Conservation (phyloP, 92 coral and sea anemone species). For the Porites evermanni region DNA sequence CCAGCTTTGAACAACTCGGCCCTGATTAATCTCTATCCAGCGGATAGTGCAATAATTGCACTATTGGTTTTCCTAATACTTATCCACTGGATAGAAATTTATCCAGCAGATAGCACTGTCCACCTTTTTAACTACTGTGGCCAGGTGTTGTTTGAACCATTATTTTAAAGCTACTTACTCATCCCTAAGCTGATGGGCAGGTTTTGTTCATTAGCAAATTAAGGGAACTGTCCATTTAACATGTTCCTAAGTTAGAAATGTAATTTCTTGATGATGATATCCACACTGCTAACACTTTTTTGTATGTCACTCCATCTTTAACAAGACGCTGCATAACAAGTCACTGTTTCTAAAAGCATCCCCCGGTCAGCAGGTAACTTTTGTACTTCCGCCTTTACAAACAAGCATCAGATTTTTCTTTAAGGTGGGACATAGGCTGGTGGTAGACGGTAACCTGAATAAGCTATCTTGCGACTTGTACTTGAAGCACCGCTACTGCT, state of each 20-base stretch:
- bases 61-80: too few species aligned
- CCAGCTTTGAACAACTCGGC: too few species aligned
- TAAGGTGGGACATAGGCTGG: slow-evolving; percentile 99
- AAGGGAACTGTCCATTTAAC: not conserved
- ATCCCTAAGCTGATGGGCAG: not conserved
- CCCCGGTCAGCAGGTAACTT: not conserved
- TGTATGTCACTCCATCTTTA: not conserved
- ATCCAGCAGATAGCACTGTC: too few species aligned
- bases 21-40: too few species aligned
- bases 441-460: slow-evolving; percentile 96
- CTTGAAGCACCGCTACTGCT: slow-evolving; percentile 60
- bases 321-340: not conserved
- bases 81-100: too few species aligned
- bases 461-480: slow-evolving; percentile 66
- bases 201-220: not conserved
- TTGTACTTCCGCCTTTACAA: not conserved
- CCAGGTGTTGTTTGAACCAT: too few species aligned
- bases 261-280: too few species aligned
- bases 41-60: too few species aligned
- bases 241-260: not conserved
- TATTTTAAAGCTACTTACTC: too few species aligned
- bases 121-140: too few species aligned
- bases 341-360: not conserved
- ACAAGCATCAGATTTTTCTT: not conserved
- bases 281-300: too few species aligned